Percentiles rank a stretch among this genome's conserved stretches.
Evolutionary conservation across 1,140 invertebrate genomes (phyloP).

Genomic region (fruit fly (Drosophila melanogaster)): DNA sequence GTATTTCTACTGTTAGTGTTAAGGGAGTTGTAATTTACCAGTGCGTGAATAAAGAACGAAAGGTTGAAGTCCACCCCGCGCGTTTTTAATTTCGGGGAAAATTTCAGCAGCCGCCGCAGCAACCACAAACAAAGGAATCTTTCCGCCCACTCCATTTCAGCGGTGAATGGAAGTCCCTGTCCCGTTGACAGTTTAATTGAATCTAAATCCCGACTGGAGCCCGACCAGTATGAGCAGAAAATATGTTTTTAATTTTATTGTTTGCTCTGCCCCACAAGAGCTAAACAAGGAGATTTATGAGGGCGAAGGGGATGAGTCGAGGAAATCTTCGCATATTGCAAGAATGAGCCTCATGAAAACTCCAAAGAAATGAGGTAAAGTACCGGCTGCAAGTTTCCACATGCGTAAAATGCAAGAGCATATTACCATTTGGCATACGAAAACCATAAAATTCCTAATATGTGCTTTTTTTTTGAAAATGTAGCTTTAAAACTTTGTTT

Average conservation of each 20-base stretch:
- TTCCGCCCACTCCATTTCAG: no score
- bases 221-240: conserved; percentile 48
- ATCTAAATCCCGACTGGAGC: conserved; percentile 64
- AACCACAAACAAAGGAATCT: no score
- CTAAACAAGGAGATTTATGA: conserved; percentile 65
- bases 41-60: no score
- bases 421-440: conserved; percentile 12
- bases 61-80: no score
- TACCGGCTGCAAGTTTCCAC: conserved; percentile 11
- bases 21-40: no score
- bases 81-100: no score
- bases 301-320: not conserved
- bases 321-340: not conserved
- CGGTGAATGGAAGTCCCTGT: conserved; percentile 20
- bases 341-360: conserved; percentile 29
- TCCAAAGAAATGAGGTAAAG: conserved; percentile 23
- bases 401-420: conserved; percentile 34
- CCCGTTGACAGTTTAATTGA: conserved; percentile 77
- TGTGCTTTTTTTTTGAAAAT: conserved; percentile 14
- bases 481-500: conserved; percentile 8
- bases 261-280: conserved; percentile 34
- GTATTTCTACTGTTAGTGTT: no score
- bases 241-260: conserved; percentile 76
- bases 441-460: conserved; percentile 6
- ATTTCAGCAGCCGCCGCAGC: no score